Percentiles rank a stretch among this genome's conserved stretches.
phyloP scores from a whole-genome alignment of 2,888 invertebrate species.

The Galeopsomyia nigrocyanea region DNA sequence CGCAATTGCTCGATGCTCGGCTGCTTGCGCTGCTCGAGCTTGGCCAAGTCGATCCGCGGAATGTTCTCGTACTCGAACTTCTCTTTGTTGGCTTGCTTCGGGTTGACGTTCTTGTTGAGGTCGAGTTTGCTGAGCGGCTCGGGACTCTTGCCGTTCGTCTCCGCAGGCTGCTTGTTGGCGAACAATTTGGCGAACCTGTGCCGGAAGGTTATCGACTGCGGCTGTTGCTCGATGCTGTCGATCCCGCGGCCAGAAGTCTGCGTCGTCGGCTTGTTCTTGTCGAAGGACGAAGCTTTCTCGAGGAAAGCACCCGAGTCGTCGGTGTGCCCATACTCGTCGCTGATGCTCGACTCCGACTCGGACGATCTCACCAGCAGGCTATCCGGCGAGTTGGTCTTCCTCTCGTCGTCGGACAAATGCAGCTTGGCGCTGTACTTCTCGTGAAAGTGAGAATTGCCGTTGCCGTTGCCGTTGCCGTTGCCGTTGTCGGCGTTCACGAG shows the following conservation, averaged over 20 bases:
- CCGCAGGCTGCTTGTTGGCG: constrained; percentile 47
- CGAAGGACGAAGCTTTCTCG: constrained; percentile 70
- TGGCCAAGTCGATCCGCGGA: constrained; percentile 64
- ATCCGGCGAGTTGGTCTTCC: constrained; percentile 67
- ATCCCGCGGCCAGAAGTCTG: too few relatives aligned
- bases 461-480: constrained; percentile 49
- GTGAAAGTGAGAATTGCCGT: constrained; percentile 32
- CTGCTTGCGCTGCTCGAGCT: constrained; percentile 58
- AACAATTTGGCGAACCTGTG: constrained; percentile 64
- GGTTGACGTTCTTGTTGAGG: constrained; percentile 63
- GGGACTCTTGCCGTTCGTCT: constrained; percentile 30
- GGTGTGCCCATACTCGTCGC: constrained; percentile 70
- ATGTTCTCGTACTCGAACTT: constrained; percentile 67
- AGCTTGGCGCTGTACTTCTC: constrained; percentile 38
- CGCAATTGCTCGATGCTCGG: constrained; percentile 64
- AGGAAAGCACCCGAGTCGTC: constrained; percentile 65
- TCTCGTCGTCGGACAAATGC: constrained; percentile 62
- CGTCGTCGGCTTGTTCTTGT: constrained; percentile 61
- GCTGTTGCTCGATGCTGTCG: constrained; percentile 56
- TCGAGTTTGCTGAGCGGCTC: constrained; percentile 59
- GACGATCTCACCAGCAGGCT: constrained; percentile 67
- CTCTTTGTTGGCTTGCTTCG: constrained; percentile 48
- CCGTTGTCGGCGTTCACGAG: constrained; percentile 44
- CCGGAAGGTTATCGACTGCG: constrained; percentile 51
- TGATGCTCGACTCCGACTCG: constrained; percentile 63